A percentile compares a stretch with the other conserved stretches of the same genome.
These are phyloP conservation scores for Lepidocolaptes lacrymiger DNA, from an alignment of 2,797 vertebrate genomes.

Conservation along the genomic window DNA sequence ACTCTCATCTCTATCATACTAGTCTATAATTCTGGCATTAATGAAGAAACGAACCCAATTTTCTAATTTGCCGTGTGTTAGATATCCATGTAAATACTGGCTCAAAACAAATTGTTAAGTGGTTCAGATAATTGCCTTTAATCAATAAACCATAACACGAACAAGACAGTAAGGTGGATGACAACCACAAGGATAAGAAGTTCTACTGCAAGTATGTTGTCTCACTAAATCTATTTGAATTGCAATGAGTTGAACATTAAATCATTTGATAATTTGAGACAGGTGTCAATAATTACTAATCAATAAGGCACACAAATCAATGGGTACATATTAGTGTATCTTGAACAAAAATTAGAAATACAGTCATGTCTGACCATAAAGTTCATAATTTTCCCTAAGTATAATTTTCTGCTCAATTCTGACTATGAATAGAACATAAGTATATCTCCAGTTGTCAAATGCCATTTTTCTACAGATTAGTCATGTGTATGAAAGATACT, in stretches of 20 bases:
- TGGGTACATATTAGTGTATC: not conserved
- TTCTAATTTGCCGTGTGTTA: not conserved
- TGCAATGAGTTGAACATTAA: not conserved
- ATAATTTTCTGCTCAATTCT: not conserved
- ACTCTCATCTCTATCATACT: not conserved
- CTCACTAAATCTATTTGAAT: not conserved
- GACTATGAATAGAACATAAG: not conserved
- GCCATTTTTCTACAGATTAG: not conserved
- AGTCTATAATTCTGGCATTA: not conserved
- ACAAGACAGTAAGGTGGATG: not conserved
- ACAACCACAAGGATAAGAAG: not conserved
- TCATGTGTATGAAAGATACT: not conserved
- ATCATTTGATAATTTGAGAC: not conserved
- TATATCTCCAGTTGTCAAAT: not conserved
- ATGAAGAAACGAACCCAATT: not conserved
- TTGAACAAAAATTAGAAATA: not conserved
- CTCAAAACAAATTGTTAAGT: not conserved
- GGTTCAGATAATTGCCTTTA: not conserved
- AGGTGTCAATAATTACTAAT: not conserved
- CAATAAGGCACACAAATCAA: not conserved
- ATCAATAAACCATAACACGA: not conserved
- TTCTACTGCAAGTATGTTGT: not conserved
- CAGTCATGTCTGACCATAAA: not conserved
- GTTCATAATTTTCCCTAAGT: not conserved
- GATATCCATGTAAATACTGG: not conserved